A percentile compares a stretch with the other conserved stretches of the same genome.
Evolutionary conservation across 2,888 invertebrate genomes (phyloP).

Genomic region (Plutella xylostella): DNA sequence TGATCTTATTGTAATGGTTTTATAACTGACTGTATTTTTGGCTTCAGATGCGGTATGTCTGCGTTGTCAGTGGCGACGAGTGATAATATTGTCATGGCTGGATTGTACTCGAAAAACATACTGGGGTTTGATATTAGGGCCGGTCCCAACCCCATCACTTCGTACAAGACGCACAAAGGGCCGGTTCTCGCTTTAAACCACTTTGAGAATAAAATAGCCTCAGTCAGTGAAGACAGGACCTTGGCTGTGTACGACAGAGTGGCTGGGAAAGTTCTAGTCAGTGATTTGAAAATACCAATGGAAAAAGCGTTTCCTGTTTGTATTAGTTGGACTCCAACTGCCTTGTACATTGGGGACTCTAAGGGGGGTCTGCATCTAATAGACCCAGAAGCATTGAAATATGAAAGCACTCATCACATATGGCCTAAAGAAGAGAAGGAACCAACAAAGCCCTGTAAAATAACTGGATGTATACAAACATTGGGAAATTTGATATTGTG

Average conservation of each 20-base stretch:
- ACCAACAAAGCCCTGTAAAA: conserved; percentile 42
- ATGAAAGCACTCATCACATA: conserved; percentile 39
- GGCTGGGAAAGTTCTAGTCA: conserved; percentile 50
- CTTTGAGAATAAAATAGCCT: conserved; percentile 59
- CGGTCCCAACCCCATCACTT: conserved; percentile 40
- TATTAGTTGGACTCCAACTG: conserved; percentile 47
- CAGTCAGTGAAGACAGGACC: conserved; percentile 70
- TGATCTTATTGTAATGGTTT: background rate
- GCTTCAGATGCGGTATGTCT: conserved; percentile 59
- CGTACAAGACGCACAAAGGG: conserved; percentile 62
- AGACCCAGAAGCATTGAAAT: conserved; percentile 39
- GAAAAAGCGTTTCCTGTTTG: conserved; percentile 52
- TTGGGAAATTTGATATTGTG: conserved; percentile 50
- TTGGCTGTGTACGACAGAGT: conserved; percentile 68
- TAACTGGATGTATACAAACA: conserved; percentile 50
- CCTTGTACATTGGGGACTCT: conserved; percentile 57
- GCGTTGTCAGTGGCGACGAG: conserved; percentile 62
- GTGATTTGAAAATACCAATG: conserved; percentile 44
- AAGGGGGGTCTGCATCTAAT: conserved; percentile 52
- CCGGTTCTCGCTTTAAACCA: conserved; percentile 56
- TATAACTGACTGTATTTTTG: background rate
- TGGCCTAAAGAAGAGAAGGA: conserved; percentile 53
- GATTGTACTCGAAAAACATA: conserved; percentile 67
- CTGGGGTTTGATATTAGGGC: conserved; percentile 62
- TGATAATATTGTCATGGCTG: conserved; percentile 58